Base-by-base conservation (phyloP, 2,797 vertebrate species). In the Babyrousa celebensis region DNA sequence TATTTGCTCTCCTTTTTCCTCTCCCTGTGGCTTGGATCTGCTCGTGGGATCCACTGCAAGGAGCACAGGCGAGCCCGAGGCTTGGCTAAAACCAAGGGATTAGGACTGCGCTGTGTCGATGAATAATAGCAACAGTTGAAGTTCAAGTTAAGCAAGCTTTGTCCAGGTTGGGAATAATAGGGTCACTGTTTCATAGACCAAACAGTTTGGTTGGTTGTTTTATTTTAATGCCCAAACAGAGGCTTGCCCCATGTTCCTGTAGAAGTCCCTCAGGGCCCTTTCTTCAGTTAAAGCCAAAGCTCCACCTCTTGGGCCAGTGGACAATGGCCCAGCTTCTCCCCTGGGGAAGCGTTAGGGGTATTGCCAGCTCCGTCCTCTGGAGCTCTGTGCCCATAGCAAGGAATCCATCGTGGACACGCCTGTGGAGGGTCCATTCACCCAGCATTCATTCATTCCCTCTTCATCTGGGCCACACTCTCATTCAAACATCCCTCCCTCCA, bases 401-500 rank as follows among this genome's bases (percentile, higher is more conserved):
- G n/a, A 67, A 8, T 1, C 21, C 8, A 3, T 12, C 12, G 18
- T 1, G 3, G n/a, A 18, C 3, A 68, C 7, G 68, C 52, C 40
- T 7, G 1, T 0, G 25, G 68, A 1, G 4, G 4, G 12, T n/a
- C 79, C 36, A 7, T 32, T 16, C 17, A 10, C n/a, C 32, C 48
- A 10, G 20, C 40, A 2, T 15, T 68, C 80, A 32, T 25, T 68
- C 14, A 21, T 71, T 14, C 25, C 11, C 20, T 14, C 29, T 54
- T 88, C 21, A 6, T 56, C 63, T 67, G 54, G 36, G 32, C 65
- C 32, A 32, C 1, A 17, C 21, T 16, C 11, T 68, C 58, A 23
- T 9, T 48, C 79, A 43, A 29, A 80, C 9, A 65, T 11, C 70
- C 71, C 48, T 79, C 68, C 20, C 14, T 43, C 17, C 1, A 32